Base-by-base conservation (phyloP, 2,113 vertebrate genomes). In the Vulpes vulpes region DNA sequence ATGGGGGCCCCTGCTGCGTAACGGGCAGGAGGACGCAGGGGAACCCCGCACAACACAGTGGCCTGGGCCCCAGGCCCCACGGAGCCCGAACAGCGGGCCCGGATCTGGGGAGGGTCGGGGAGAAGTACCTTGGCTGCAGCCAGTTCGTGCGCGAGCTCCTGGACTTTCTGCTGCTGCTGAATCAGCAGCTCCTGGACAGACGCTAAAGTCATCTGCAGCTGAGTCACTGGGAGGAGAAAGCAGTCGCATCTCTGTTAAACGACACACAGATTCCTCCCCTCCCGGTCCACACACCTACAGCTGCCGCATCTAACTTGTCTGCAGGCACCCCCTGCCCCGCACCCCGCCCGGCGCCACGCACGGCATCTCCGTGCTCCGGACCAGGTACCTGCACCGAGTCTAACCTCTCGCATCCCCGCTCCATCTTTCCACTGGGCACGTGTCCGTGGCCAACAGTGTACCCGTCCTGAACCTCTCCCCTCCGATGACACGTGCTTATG, bases 131-230 rank as follows among this genome's bases (percentile, higher is more conserved):
- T 99, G 64, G 99, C 99, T 60, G 99, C 86, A 69, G 99, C 98
- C 98, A 99, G 98, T 57, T 99, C 99, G 59, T 99, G 99, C n/a
- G 99, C 99, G 38, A 99, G 99, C 92, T 99, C 99, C 97, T 99
- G 99, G 95, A 99, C 99, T 96, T 99, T 99, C 99, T 99, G 99
- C 96, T 99, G 99, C 96, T 99, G 99, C 96, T 99, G 99, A 62
- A 99, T 96, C 91, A 99, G 99, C 93, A 99, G 99, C 83, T 99
- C 99, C 98, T 99, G 99, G 89, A 99, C 99, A 0, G 99, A 99
- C 76, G 99, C 98, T 98, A 99, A 98, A 9, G 99, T 99, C 95
- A 99, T 99, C 98, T 99, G 99, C 64, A 99, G 98, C 98, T 99
- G 99, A 90, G 99, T 99, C 94, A 99, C 99, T 99, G 98, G 15